Evolutionary conservation across 2,113 vertebrate genomes (phyloP).

Genomic region (Lepus timidus): DNA sequence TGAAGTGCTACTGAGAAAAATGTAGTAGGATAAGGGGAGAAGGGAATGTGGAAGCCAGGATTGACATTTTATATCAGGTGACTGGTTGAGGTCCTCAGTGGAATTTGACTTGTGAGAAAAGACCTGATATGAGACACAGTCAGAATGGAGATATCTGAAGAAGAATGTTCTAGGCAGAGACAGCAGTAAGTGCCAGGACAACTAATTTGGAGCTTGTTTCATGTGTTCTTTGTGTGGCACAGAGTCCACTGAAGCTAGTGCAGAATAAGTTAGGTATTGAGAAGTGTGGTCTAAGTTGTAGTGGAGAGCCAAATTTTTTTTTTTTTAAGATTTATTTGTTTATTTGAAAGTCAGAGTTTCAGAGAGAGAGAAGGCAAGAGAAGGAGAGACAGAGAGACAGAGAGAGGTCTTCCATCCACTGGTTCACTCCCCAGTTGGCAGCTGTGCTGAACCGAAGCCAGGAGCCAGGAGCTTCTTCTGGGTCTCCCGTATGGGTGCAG

Average conservation of each 20-base stretch:
- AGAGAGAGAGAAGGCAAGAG: too few species aligned
- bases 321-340: too few species aligned
- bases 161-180: neutral
- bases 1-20: constrained; percentile 21
- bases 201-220: neutral
- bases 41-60: neutral
- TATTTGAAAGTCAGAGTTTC: too few species aligned
- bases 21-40: neutral
- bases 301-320: neutral
- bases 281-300: constrained; percentile 8
- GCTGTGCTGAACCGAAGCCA: too few species aligned
- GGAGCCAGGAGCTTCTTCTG: too few species aligned
- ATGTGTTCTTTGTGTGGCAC: neutral
- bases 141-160: neutral
- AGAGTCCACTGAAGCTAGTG: neutral
- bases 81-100: neutral
- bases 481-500: too few species aligned
- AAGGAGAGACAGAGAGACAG: too few species aligned
- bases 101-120: constrained; percentile 34
- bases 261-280: constrained; percentile 34
- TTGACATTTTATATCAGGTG: constrained; percentile 50
- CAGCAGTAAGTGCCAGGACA: neutral
- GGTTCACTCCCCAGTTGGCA: too few species aligned
- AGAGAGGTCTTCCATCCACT: too few species aligned
- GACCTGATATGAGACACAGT: neutral